Conservation (phyloP, 2,888 invertebrate species). For the Megalurothrips usitatus region DNA sequence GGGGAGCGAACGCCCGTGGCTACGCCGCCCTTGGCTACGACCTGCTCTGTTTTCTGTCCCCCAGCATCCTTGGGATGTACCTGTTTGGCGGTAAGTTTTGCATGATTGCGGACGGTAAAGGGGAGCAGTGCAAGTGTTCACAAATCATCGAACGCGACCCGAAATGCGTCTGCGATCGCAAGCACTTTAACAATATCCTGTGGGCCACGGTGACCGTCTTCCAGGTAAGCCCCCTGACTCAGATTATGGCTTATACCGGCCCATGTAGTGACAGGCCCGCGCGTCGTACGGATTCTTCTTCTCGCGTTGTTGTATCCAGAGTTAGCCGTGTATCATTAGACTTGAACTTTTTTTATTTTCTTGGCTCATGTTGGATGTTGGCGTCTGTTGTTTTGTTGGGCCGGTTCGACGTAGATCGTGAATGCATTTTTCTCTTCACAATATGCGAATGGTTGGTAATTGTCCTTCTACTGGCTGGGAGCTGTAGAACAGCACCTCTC, state of each 20-base stretch:
- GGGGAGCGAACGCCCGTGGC: neutral
- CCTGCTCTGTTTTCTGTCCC: conserved; percentile 45
- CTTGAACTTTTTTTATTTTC: conserved; percentile 37
- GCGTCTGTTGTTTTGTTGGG: conserved; percentile 7
- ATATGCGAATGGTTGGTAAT: neutral
- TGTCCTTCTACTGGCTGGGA: neutral
- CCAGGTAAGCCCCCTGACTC: conserved; percentile 67
- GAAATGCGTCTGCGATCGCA: conserved; percentile 92
- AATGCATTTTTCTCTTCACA: neutral
- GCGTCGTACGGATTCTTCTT: neutral
- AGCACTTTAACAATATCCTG: conserved; percentile 97
- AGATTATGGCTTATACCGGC: too few relatives aligned
- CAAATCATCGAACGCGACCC: conserved; percentile 85
- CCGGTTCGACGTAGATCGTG: conserved; percentile 9
- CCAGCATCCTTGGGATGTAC: conserved; percentile 99
- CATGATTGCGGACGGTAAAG: conserved; percentile 83
- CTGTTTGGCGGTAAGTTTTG: conserved; percentile 99
- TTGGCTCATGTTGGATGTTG: conserved; percentile 28
- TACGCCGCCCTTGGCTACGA: conserved; percentile 1
- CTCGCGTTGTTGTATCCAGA: neutral
- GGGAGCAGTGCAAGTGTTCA: conserved; percentile 83
- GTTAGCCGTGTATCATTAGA: conserved; percentile 24
- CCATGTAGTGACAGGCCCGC: neutral
- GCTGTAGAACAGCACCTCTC: neutral
- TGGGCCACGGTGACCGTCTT: conserved; percentile 97